phyloP scores from a whole-genome alignment of 2,888 invertebrate genomes.

The Polietes domitor region DNA sequence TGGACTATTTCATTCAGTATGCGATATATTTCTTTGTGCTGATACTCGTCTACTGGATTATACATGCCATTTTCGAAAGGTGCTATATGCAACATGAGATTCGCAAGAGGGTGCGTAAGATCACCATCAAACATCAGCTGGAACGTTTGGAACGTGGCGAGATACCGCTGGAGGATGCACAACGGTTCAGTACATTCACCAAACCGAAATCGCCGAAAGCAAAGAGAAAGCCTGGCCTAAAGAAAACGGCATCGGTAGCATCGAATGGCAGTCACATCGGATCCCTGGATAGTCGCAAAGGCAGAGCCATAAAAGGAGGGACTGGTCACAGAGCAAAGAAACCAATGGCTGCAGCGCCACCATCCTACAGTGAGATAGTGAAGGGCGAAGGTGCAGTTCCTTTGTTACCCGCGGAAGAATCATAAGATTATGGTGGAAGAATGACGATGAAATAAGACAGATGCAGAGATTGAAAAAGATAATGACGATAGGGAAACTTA shows the following conservation, averaged over 20 bases:
- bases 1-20: slow-evolving; percentile 31
- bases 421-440: too few species aligned
- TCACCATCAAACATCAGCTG: slow-evolving; percentile 37
- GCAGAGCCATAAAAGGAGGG: neutral
- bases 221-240: neutral
- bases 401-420: too few species aligned
- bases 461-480: too few species aligned
- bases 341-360: neutral
- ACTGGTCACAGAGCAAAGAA: neutral
- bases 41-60: slow-evolving; percentile 36
- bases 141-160: slow-evolving; percentile 46
- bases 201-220: neutral
- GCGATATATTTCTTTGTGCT: slow-evolving; percentile 32
- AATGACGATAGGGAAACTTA: too few species aligned
- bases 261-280: neutral
- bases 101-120: slow-evolving; percentile 29
- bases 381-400: neutral
- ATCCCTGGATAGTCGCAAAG: neutral
- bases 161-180: slow-evolving; percentile 37
- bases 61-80: slow-evolving; percentile 49
- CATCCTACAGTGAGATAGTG: neutral
- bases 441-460: too few species aligned
- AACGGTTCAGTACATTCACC: slow-evolving; percentile 37
- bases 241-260: neutral
- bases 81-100: slow-evolving; percentile 42